These are phyloP conservation scores for Macropodus opercularis DNA, from an alignment of 2,797 vertebrate species.

Conservation along the genomic window DNA sequence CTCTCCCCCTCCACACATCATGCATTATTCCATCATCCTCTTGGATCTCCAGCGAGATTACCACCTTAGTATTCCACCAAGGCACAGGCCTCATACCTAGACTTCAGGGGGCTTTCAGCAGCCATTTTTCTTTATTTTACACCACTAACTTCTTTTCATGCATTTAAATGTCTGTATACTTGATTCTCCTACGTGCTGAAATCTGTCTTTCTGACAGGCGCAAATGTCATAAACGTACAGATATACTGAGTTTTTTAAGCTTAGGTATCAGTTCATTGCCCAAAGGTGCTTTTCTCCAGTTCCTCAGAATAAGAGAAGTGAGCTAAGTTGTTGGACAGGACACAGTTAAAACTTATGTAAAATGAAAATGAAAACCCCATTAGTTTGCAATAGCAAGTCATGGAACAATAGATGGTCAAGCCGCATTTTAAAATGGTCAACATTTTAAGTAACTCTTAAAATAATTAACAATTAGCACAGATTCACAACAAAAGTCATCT, in stretches of 20 bases:
- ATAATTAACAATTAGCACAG: too few species aligned
- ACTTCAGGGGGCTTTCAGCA: slow-evolving; percentile 10
- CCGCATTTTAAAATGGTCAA: background rate
- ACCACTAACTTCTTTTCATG: slow-evolving; percentile 39
- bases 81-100: slow-evolving; percentile 12
- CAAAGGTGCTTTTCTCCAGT: background rate
- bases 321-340: too few species aligned
- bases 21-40: slow-evolving; percentile 58
- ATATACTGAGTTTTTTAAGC: slow-evolving; percentile 5
- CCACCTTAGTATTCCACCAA: slow-evolving; percentile 43
- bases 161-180: slow-evolving; percentile 49
- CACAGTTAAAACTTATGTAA: slow-evolving; percentile 7
- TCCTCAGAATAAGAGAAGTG: too few species aligned
- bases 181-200: slow-evolving; percentile 25
- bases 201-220: slow-evolving; percentile 37
- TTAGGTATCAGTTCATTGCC: slow-evolving; percentile 8
- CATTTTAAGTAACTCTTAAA: too few species aligned
- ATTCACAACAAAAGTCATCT: too few species aligned
- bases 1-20: slow-evolving; percentile 26
- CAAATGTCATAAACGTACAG: slow-evolving; percentile 36
- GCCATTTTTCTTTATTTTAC: slow-evolving; percentile 9
- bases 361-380: slow-evolving; percentile 5
- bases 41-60: slow-evolving; percentile 44
- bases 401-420: background rate
- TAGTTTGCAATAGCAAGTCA: background rate